phyloP scores from a whole-genome alignment of 2,888 invertebrate species.

The Troides oblongomaculatus region DNA sequence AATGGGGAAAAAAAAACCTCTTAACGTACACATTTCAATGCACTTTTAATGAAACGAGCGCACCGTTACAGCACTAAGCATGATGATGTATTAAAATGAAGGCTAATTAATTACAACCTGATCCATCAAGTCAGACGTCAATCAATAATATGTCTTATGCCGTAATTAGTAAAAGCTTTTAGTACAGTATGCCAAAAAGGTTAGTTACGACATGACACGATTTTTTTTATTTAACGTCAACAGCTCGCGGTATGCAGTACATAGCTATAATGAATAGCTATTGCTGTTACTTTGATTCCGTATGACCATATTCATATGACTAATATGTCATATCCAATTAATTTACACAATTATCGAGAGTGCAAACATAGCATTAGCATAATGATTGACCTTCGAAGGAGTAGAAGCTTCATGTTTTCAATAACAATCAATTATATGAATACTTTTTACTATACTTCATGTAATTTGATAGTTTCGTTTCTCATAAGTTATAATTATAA shows the following conservation, averaged over 20 bases:
- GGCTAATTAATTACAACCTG: slow-evolving; percentile 24
- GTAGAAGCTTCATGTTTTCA: no score
- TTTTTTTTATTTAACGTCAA: background rate
- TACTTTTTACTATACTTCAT: no score
- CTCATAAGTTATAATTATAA: background rate
- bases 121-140: slow-evolving; percentile 24
- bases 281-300: no score
- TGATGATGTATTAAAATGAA: slow-evolving; percentile 11
- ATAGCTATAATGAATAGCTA: background rate
- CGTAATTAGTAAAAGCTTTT: slow-evolving; percentile 20
- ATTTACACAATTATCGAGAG: no score
- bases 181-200: slow-evolving; percentile 8
- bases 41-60: background rate
- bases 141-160: slow-evolving; percentile 10
- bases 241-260: background rate
- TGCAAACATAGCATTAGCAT: no score
- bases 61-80: slow-evolving; percentile 16
- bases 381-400: no score
- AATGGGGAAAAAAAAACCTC: background rate
- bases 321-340: no score
- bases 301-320: no score
- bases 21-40: background rate
- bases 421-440: no score
- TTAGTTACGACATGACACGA: background rate
- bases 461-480: no score